Evolutionary conservation across 2,888 invertebrate genomes (phyloP), one percentile per base, ranked within the genome.

Genomic region (Archips crataeganus): DNA sequence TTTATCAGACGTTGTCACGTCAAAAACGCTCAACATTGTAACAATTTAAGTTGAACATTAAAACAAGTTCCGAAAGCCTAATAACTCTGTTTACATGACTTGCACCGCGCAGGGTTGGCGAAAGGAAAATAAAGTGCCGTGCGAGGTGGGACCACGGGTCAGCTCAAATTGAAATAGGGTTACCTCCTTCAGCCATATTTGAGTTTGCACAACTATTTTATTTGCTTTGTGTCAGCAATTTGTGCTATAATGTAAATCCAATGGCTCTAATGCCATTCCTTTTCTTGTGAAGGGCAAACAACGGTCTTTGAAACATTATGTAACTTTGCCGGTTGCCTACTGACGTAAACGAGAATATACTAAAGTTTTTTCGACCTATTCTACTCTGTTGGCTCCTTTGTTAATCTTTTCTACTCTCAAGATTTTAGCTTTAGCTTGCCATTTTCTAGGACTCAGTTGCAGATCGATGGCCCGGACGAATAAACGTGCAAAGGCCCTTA

Each of bases 131-230:
- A 87, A 88, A 88, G 84, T 85, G 85, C 79, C 82, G 80, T 77
- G 76, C 78, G 77, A 77, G 81, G 79, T 79, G 77, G 75, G 75
- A 76, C 77, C 79, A 70, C 71, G 84, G 87, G 87, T 88, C 88
- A 87, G 84, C 84, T 85, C 83, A 87, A 87, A 89, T 88, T 87
- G 86, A 87, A 88, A 87, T 86, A 86, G 84, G 85, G 84, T 84
- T 80, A 83, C 85, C 84, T 81, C 83, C 81, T 82, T 79, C 78
- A 78, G 76, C 78, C 76, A 69, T 70, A 70, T 74, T 74, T 74
- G 74, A 70, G 74, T 70, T 69, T 65, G 65, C 54, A 64, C 68
- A 64, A 63, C 64, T 74, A 74, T 74, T 69, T 74, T 69, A 69
- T 74, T 69, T 74, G 59, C 64, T 74, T 65, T 70, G 60, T 65